A percentile compares a stretch with the other conserved stretches of the same genome.
Conservation (phyloP, 2,888 invertebrate genomes). For the Torymus aiolomorphi region DNA sequence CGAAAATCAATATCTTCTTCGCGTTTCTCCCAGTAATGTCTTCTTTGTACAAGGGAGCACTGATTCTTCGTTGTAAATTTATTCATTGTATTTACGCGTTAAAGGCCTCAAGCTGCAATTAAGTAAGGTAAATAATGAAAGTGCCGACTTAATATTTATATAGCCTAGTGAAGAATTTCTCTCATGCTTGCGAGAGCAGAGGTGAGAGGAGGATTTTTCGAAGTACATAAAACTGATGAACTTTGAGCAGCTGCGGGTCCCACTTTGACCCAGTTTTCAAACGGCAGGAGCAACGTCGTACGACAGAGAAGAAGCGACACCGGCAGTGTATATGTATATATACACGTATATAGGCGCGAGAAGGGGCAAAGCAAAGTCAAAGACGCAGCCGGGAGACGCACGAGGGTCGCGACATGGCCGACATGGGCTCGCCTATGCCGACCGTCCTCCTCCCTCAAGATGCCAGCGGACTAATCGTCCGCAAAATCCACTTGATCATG, state of each 20-base stretch:
- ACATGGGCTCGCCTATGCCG: too few species aligned
- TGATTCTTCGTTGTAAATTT: too few species aligned
- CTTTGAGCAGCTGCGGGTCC: background rate
- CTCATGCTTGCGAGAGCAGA: background rate
- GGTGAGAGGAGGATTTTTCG: constrained; percentile 7
- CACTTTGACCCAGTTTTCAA: constrained; percentile 40
- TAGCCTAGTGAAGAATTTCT: background rate
- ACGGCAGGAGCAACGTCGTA: background rate
- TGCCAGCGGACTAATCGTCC: constrained; percentile 11
- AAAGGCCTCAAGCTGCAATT: background rate
- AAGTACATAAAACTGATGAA: constrained; percentile 32
- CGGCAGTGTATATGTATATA: too few species aligned
- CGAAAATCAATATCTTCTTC: background rate
- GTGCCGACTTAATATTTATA: constrained; percentile 18
- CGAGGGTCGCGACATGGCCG: too few species aligned
- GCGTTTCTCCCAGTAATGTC: too few species aligned
- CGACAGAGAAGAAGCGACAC: background rate
- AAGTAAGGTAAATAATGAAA: constrained; percentile 6
- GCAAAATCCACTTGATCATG: constrained; percentile 33
- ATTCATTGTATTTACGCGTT: too few species aligned
- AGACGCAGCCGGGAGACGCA: too few species aligned
- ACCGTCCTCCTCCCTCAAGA: constrained; percentile 1
- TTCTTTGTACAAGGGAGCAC: too few species aligned
- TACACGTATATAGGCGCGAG: too few species aligned
- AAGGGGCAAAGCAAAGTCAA: too few species aligned